Evolutionary conservation across 1,140 invertebrate species (phyloP).

Genomic region (Dysdera silvatica): DNA sequence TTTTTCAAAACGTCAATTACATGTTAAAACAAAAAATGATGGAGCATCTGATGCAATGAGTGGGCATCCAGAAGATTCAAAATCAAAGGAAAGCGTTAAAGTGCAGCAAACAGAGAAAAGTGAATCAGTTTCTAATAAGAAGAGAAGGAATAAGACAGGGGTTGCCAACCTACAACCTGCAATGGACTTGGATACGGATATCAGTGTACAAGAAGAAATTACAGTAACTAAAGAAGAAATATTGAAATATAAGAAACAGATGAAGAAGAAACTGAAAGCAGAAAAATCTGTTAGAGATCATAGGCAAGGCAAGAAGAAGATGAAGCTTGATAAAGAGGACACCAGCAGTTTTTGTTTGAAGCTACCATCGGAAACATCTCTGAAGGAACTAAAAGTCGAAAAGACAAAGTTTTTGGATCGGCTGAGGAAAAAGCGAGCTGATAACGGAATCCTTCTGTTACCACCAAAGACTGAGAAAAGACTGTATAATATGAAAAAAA

Average conservation of each 20-base stretch:
- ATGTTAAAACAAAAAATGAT: background rate
- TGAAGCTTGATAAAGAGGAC: background rate
- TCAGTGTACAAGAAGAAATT: background rate
- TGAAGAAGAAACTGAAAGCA: background rate
- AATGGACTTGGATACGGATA: background rate
- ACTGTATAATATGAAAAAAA: conserved; percentile 24
- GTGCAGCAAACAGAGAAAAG: background rate
- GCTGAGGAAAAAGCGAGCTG: conserved; percentile 4
- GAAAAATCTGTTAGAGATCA: background rate
- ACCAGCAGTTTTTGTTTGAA: background rate
- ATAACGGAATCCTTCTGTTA: conserved; percentile 13
- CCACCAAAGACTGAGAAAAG: conserved; percentile 25
- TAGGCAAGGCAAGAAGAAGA: background rate
- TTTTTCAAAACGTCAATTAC: background rate
- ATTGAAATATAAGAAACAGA: background rate
- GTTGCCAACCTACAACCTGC: too few relatives aligned
- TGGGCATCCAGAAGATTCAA: background rate
- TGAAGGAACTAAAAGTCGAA: background rate
- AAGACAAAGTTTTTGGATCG: conserved; percentile 12
- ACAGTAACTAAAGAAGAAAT: background rate
- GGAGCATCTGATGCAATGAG: background rate
- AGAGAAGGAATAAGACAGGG: background rate
- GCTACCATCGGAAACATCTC: background rate
- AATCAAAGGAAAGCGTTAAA: background rate
- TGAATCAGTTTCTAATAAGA: background rate